phyloP scores from a whole-genome alignment of 1,140 invertebrate species.

The Microvelia longipes region DNA sequence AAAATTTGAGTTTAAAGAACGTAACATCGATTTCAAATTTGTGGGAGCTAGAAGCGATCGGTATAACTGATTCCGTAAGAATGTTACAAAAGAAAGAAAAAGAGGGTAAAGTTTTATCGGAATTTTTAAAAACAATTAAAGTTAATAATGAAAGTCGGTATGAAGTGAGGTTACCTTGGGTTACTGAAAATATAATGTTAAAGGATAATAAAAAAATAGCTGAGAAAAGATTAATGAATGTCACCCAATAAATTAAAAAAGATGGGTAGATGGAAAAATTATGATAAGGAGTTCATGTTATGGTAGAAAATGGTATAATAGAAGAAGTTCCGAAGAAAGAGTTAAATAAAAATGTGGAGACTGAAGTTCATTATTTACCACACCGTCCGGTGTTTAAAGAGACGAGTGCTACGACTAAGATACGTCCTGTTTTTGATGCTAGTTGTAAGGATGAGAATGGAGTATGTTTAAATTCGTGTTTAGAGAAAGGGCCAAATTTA shows the following conservation, averaged over 20 bases:
- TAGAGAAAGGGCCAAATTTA: not conserved
- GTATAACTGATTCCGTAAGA: not conserved
- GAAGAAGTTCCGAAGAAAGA: not conserved
- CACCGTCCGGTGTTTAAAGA: not conserved
- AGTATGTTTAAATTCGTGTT: not conserved
- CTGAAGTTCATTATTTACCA: not conserved
- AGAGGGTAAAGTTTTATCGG: not conserved
- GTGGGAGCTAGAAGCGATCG: not conserved
- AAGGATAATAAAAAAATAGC: not conserved
- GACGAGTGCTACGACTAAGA: not conserved
- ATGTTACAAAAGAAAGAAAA: not conserved
- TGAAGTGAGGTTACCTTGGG: not conserved
- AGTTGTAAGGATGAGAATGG: not conserved
- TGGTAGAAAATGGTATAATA: not conserved
- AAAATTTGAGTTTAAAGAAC: too few species aligned
- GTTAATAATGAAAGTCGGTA: not conserved
- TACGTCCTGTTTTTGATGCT: not conserved
- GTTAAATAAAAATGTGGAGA: not conserved
- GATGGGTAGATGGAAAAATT: not conserved
- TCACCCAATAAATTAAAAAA: not conserved
- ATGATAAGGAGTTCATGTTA: not conserved
- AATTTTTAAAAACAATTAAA: not conserved
- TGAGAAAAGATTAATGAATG: not conserved
- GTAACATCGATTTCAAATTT: too few species aligned
- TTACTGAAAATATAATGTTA: not conserved